These are phyloP conservation scores for Cheumatopsyche charites DNA, from an alignment of 1,140 invertebrate genomes.

Conservation along the genomic window DNA sequence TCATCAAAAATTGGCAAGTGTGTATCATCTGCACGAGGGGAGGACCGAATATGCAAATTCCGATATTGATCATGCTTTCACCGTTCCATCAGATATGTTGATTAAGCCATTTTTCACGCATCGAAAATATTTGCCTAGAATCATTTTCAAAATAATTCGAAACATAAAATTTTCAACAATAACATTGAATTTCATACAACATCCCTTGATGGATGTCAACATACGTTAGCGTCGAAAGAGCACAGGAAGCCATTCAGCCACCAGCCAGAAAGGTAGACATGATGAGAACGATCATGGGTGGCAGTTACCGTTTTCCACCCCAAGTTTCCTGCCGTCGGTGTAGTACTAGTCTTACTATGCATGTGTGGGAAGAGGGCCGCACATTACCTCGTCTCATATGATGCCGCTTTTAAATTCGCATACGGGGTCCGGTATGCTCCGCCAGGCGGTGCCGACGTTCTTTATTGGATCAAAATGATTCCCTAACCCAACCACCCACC, in stretches of 20 bases:
- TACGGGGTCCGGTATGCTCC: slow-evolving; percentile 36
- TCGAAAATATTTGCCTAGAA: too few species aligned
- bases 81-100: too few species aligned
- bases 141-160: too few species aligned
- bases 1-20: slow-evolving; percentile 1
- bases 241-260: slow-evolving; percentile 4
- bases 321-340: background rate
- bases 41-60: background rate
- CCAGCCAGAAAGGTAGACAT: slow-evolving; percentile 14
- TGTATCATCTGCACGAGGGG: background rate
- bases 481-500: slow-evolving; percentile 1
- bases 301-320: slow-evolving; percentile 16
- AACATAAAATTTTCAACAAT: too few species aligned
- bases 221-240: slow-evolving; percentile 4
- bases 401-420: slow-evolving; percentile 45
- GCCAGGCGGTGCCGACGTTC: slow-evolving; percentile 48
- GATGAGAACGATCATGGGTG: slow-evolving; percentile 1
- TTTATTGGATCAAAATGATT: slow-evolving; percentile 50
- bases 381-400: slow-evolving; percentile 46
- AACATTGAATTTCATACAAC: background rate
- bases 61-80: background rate
- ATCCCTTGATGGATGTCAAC: slow-evolving; percentile 7
- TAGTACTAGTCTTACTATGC: background rate
- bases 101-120: too few species aligned
- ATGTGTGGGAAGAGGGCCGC: background rate